Conservation (phyloP, 2,797 vertebrate species). For the Hafferia zeledoni region DNA sequence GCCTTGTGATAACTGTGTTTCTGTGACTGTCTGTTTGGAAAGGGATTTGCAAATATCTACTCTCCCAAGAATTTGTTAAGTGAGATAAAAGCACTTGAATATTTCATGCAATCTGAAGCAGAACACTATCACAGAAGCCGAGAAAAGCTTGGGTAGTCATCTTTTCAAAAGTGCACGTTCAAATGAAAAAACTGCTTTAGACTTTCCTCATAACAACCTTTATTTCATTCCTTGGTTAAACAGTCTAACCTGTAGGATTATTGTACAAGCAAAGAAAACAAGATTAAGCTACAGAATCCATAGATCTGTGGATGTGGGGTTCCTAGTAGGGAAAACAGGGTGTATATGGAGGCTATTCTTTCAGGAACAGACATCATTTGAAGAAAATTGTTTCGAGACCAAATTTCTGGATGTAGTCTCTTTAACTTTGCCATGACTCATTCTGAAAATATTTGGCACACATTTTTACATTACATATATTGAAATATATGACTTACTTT, state of each 20-base stretch:
- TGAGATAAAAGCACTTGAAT: slow-evolving; percentile 13
- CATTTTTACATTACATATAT: neutral
- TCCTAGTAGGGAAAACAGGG: neutral
- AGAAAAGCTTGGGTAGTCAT: neutral
- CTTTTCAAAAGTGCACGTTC: neutral
- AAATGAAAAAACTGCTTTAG: neutral
- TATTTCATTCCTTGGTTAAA: neutral
- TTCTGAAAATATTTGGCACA: slow-evolving; percentile 10
- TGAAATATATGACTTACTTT: slow-evolving; percentile 12
- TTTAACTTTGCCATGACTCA: slow-evolving; percentile 25
- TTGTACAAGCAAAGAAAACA: neutral
- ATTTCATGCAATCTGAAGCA: neutral
- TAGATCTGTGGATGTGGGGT: neutral
- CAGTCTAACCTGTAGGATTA: neutral
- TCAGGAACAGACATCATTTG: neutral
- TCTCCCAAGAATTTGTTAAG: neutral
- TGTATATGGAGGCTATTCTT: neutral
- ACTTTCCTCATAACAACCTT: neutral
- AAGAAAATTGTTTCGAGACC: slow-evolving; percentile 1
- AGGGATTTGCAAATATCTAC: neutral
- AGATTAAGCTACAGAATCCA: neutral
- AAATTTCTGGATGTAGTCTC: neutral
- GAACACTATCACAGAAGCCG: neutral
- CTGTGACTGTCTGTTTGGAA: neutral
- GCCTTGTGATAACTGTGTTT: neutral